Percentiles rank a stretch among this genome's conserved stretches.
These are phyloP conservation scores for Tachuris rubrigastra DNA, from an alignment of 2,113 vertebrate species.

Conservation along the genomic window DNA sequence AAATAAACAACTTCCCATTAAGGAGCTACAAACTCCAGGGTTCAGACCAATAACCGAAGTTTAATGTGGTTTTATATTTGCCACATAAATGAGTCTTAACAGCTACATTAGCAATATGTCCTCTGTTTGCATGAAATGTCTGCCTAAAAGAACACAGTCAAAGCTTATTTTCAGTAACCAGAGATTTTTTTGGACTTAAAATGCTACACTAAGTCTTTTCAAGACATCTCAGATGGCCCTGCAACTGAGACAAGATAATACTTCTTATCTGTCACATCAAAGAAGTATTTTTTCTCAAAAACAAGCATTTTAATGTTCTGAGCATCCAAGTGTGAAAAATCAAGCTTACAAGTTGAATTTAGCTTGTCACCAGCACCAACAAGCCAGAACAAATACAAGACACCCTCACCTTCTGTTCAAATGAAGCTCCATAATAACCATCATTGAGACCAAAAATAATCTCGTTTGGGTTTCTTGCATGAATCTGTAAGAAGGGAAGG, in stretches of 20 bases:
- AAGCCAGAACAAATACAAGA: background rate
- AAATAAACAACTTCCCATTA: background rate
- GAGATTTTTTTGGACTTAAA: background rate
- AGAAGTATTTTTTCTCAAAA: background rate
- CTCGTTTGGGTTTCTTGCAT: conserved; percentile 94
- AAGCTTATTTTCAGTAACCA: background rate
- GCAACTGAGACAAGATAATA: background rate
- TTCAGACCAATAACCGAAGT: background rate
- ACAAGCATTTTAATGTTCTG: background rate
- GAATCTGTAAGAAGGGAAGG: conserved; percentile 80
- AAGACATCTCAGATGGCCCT: background rate
- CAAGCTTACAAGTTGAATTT: background rate
- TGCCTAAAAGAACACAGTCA: background rate
- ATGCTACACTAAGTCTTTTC: background rate
- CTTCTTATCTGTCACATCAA: background rate
- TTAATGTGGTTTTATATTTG: background rate
- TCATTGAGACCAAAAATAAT: conserved; percentile 98
- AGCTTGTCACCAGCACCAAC: background rate
- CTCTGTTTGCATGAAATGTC: background rate
- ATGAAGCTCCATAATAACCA: conserved; percentile 96
- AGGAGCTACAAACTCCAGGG: background rate
- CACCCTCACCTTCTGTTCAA: conserved; percentile 89
- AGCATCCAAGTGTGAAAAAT: background rate
- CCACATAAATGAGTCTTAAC: background rate
- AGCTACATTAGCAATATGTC: background rate